These are phyloP conservation scores for Stigmatopora argus DNA, from an alignment of 2,113 vertebrate genomes.

Conservation along the genomic window DNA sequence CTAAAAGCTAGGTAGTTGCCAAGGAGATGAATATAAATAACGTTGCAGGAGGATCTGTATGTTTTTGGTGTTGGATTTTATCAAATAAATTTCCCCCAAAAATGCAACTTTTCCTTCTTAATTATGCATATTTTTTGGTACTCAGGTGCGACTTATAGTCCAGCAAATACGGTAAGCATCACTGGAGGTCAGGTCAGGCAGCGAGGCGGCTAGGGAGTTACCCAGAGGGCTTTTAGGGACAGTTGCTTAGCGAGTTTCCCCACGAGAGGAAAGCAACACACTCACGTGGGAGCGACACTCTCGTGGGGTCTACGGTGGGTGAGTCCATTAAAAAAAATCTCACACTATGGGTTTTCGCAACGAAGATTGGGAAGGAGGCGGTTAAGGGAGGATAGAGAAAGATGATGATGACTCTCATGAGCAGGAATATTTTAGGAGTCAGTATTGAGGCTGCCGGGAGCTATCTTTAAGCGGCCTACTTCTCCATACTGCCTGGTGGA, in stretches of 20 bases:
- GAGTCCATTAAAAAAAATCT: constrained; percentile 21
- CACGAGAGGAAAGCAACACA: not conserved
- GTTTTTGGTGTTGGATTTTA: too few species aligned
- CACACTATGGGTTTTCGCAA: constrained; percentile 22
- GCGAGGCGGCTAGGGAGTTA: not conserved
- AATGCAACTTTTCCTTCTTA: too few species aligned
- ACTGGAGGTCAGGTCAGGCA: constrained; percentile 10
- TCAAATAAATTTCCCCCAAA: too few species aligned
- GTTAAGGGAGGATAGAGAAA: constrained; percentile 23
- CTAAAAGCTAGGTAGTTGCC: too few species aligned
- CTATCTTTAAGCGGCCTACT: constrained; percentile 72
- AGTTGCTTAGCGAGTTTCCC: not conserved
- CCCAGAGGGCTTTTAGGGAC: not conserved
- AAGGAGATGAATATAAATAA: too few species aligned
- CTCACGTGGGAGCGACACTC: constrained; percentile 1
- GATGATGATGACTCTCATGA: constrained; percentile 56
- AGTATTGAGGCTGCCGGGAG: constrained; percentile 68
- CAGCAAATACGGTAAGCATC: not conserved
- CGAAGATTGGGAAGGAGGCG: constrained; percentile 23
- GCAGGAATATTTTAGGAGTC: constrained; percentile 67
- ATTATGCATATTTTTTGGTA: too few species aligned
- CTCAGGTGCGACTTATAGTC: too few species aligned
- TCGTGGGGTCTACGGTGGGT: not conserved
- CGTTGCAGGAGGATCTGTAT: too few species aligned
- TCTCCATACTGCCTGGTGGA: constrained; percentile 50